A percentile compares a stretch with the other conserved stretches of the same genome.
Conservation (phyloP, 2,888 invertebrate genomes). For the Drosophila picticornis region DNA sequence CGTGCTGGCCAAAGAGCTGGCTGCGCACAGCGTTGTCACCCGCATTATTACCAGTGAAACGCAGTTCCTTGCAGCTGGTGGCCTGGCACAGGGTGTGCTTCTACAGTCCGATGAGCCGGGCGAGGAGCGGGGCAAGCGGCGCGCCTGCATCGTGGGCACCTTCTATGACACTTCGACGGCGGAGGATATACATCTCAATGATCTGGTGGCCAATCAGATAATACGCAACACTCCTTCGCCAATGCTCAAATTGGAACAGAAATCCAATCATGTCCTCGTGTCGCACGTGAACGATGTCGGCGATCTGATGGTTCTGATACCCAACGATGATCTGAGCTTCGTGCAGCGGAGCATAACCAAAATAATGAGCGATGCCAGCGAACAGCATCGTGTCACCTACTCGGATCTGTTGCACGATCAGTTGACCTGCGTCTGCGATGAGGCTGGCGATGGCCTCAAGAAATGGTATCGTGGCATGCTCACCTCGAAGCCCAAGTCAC, state of each 20-base stretch:
- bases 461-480: slow-evolving; percentile 86
- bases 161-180: slow-evolving; percentile 88
- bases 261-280: slow-evolving; percentile 79
- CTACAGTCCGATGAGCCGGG: neutral
- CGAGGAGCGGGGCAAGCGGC: slow-evolving; percentile 23
- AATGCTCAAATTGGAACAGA: slow-evolving; percentile 76
- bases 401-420: slow-evolving; percentile 82
- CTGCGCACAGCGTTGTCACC: slow-evolving; percentile 87
- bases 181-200: slow-evolving; percentile 89
- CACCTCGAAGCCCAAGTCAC: slow-evolving; percentile 79
- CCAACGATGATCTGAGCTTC: slow-evolving; percentile 81
- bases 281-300: slow-evolving; percentile 83
- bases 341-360: slow-evolving; percentile 74
- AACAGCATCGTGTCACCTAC: slow-evolving; percentile 77
- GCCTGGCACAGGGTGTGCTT: slow-evolving; percentile 48
- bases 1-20: slow-evolving; percentile 85
- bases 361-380: slow-evolving; percentile 61
- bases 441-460: slow-evolving; percentile 63
- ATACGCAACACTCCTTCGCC: slow-evolving; percentile 83
- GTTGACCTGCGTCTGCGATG: slow-evolving; percentile 86
- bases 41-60: slow-evolving; percentile 85
- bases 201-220: slow-evolving; percentile 87
- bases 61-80: slow-evolving; percentile 67
- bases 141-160: slow-evolving; percentile 86
- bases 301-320: slow-evolving; percentile 83